These are phyloP conservation scores for Harpagus bidentatus DNA, from an alignment of 2,113 vertebrate genomes.

Conservation along the genomic window DNA sequence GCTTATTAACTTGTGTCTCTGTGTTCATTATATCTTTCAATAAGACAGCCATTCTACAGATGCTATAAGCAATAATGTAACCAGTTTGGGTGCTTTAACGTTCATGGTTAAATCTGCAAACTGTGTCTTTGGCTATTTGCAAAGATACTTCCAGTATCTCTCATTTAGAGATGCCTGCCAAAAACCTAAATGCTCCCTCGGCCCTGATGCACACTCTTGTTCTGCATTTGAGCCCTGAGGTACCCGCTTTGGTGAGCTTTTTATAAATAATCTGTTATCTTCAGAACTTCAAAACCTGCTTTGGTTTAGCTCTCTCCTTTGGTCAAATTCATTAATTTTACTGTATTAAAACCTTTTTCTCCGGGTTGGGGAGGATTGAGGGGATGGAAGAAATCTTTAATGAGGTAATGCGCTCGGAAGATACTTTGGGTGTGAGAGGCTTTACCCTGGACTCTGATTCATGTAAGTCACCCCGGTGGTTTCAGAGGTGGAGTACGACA, in stretches of 20 bases:
- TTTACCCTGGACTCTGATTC: background rate
- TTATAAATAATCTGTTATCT: background rate
- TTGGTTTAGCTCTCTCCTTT: background rate
- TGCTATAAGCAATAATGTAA: background rate
- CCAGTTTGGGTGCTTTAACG: background rate
- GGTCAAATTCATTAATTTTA: background rate
- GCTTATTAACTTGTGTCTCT: constrained; percentile 44
- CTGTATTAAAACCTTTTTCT: background rate
- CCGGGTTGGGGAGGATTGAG: background rate
- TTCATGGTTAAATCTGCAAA: background rate
- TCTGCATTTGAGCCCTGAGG: background rate
- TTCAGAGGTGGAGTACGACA: fast-evolving
- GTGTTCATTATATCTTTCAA: constrained; percentile 35
- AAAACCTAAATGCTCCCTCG: background rate
- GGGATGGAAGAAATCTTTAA: background rate
- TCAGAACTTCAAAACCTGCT: background rate
- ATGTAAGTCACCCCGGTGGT: background rate
- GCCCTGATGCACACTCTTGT: fast-evolving
- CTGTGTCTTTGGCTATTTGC: background rate
- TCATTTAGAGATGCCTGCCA: background rate
- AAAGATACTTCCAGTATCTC: background rate
- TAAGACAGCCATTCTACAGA: constrained; percentile 7
- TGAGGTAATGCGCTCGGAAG: background rate
- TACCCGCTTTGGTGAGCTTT: background rate
- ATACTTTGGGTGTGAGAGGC: background rate